Evolutionary conservation across 2,797 vertebrate species (phyloP), one percentile per base, ranked within the genome.

Genomic region (Spinibarbus caldwelli): DNA sequence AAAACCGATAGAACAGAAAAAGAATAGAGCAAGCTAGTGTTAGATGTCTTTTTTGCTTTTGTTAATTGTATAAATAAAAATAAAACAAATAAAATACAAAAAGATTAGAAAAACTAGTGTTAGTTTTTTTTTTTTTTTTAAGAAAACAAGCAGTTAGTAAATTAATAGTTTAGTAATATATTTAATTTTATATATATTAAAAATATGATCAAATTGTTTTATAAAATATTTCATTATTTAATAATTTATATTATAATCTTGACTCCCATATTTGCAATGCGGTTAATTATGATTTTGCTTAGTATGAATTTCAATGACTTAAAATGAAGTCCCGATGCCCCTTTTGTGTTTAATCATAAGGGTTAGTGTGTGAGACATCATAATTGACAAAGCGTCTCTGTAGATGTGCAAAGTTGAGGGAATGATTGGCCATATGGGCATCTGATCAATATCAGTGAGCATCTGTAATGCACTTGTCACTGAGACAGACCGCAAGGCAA

Each of bases 401-500:
- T 43, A 84, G 15, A 57, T 0, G 47, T 68, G 62, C 34, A 82
- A 54, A 73, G 85, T 52, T 59, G 34, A 52, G n/a, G 21, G 21
- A 59, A 83, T 80, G 77, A 86, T 38, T 85, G 83, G 64, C 29
- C 68, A 77, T 68, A 59, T 29, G 77, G 26, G 75, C 19, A 62
- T 41, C 47, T 78, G 82, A 88, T 87, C 85, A 85, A 89, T 88
- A 82, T 29, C 31, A 67, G 19, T 19, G 59, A 64, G 77, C 86
- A 82, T 82, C 52, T 76, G 34, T 77, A 83, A 85, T 80, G 66
- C 67, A 79, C 43, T 71, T 91, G 91, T 85, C 66, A 85, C 66
- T 62, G 29, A 49, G 67, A 85, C 21, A 43, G 26, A 62, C 64
- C 12, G 21, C 43, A 17, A 64, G 26, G 6, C 38, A 73, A 83